phyloP scores from a whole-genome alignment of 2,113 vertebrate species.

The Leucopternis melanops region DNA sequence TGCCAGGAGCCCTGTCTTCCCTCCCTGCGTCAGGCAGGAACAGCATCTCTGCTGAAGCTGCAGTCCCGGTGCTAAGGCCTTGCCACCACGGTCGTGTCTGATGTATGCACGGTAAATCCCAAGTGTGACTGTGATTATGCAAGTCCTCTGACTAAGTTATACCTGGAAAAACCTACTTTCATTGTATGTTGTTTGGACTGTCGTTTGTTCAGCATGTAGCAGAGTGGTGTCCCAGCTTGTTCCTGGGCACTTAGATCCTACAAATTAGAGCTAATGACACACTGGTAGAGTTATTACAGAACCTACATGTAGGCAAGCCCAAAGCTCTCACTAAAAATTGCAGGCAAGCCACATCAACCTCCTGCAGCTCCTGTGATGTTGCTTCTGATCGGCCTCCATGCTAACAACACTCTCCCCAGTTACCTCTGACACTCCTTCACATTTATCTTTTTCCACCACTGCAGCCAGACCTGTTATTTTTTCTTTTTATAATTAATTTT shows the following conservation, averaged over 20 bases:
- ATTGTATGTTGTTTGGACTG: neutral
- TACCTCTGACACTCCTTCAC: neutral
- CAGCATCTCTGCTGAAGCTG: neutral
- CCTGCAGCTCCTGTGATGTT: neutral
- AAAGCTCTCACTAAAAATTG: neutral
- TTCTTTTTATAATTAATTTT: neutral
- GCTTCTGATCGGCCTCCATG: neutral
- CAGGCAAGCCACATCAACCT: neutral
- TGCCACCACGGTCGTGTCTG: neutral
- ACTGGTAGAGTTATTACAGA: neutral
- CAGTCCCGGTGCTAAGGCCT: neutral
- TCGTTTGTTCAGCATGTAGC: neutral
- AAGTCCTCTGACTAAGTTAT: neutral
- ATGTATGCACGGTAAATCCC: neutral
- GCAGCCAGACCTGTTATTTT: neutral
- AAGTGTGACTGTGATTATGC: neutral
- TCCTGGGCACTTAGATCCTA: neutral
- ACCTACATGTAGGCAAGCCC: neutral
- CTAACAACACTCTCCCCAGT: neutral
- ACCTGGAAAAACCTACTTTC: neutral
- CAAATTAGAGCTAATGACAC: neutral
- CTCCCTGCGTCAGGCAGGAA: neutral
- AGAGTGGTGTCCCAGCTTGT: neutral
- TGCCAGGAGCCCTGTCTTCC: neutral
- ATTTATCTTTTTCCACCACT: neutral